Percentiles rank a stretch among this genome's conserved stretches.
phyloP scores from a whole-genome alignment of 2,888 invertebrate genomes.

The Temnothorax ravouxi region DNA sequence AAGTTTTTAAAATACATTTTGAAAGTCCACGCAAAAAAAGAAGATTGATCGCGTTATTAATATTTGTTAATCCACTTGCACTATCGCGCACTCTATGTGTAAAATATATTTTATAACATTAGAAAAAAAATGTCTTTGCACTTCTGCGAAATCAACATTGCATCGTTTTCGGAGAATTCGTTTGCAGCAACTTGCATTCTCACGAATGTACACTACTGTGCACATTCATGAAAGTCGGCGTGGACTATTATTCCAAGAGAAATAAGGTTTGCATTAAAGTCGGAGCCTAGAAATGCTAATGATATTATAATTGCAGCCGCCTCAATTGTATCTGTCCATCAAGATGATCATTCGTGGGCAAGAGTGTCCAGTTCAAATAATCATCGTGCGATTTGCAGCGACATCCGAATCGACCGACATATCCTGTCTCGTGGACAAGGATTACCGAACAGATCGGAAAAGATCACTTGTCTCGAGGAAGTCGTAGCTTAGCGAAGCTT shows the following conservation, averaged over 20 bases:
- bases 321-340: constrained; percentile 19
- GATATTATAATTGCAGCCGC: constrained; percentile 39
- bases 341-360: neutral
- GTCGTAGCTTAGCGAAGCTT: constrained; percentile 57
- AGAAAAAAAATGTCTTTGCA: neutral
- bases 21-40: neutral
- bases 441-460: constrained; percentile 68
- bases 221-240: neutral
- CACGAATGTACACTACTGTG: neutral
- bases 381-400: constrained; percentile 26
- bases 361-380: neutral
- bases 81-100: neutral
- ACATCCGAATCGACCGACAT: neutral
- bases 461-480: constrained; percentile 62
- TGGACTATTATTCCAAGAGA: constrained; percentile 28
- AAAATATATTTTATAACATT: neutral
- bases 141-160: constrained; percentile 27
- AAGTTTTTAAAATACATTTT: constrained; percentile 1
- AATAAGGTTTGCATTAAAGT: constrained; percentile 5
- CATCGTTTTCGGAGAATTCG: constrained; percentile 15
- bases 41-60: constrained; percentile 1
- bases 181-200: neutral
- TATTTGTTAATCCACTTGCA: neutral
- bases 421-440: constrained; percentile 20
- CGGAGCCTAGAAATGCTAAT: constrained; percentile 49